phyloP scores from a whole-genome alignment of 2,797 vertebrate species.

The Syndactyla subalaris region DNA sequence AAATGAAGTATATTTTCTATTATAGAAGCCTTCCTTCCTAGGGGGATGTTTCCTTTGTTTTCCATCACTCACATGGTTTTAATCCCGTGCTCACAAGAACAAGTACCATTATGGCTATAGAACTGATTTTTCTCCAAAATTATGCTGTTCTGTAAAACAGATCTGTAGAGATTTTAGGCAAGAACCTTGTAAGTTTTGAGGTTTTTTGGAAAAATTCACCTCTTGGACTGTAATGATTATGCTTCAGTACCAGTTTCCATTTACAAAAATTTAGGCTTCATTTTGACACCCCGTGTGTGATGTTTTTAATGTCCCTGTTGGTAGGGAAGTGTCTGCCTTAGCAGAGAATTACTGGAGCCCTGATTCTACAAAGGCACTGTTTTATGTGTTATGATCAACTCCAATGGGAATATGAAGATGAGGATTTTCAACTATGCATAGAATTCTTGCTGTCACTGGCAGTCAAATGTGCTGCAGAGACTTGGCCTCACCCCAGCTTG shows the following conservation, averaged over 20 bases:
- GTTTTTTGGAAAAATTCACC: neutral
- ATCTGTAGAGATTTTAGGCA: neutral
- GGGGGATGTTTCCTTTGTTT: neutral
- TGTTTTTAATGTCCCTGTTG: neutral
- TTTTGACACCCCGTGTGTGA: rapidly evolving
- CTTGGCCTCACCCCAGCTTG: neutral
- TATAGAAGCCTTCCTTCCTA: neutral
- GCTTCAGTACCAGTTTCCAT: neutral
- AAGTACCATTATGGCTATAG: neutral
- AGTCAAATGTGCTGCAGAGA: neutral
- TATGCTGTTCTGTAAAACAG: neutral
- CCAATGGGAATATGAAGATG: neutral
- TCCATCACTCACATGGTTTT: neutral
- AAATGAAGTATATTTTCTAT: neutral
- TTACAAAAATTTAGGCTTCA: neutral
- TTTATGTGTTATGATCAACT: neutral
- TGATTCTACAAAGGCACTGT: neutral
- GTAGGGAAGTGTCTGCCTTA: neutral
- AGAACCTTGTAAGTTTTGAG: neutral
- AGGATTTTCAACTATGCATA: neutral
- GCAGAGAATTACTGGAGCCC: neutral
- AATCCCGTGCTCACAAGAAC: neutral
- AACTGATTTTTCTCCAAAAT: neutral
- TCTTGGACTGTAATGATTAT: neutral
- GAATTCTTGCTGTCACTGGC: neutral